A percentile compares a stretch with the other conserved stretches of the same genome.
phyloP scores from a whole-genome alignment of 2,888 invertebrate species.

The Mimas tiliae region DNA sequence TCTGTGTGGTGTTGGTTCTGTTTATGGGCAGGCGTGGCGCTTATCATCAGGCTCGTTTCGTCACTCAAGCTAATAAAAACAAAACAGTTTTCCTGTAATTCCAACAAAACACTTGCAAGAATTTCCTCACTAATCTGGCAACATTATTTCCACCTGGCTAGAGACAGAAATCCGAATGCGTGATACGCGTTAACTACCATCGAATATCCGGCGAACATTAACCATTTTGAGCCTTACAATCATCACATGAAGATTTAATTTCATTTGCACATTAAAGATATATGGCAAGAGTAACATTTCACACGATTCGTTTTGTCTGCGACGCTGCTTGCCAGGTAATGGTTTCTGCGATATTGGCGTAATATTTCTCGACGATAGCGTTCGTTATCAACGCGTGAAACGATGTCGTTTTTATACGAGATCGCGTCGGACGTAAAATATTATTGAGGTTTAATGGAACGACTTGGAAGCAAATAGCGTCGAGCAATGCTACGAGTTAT shows the following conservation, averaged over 20 bases:
- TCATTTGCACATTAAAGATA: constrained; percentile 26
- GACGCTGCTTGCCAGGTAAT: constrained; percentile 63
- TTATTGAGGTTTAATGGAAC: constrained; percentile 30
- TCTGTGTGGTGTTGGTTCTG: too few relatives aligned
- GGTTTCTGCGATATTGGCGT: constrained; percentile 69
- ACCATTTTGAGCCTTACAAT: constrained; percentile 48
- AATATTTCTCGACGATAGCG: constrained; percentile 71
- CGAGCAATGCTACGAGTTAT: neutral
- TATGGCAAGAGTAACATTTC: constrained; percentile 51
- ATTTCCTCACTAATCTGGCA: constrained; percentile 19
- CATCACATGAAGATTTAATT: constrained; percentile 36
- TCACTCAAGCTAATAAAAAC: too few relatives aligned
- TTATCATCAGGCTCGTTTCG: too few relatives aligned
- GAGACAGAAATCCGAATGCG: constrained; percentile 68
- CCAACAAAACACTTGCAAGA: neutral
- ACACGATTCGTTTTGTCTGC: constrained; percentile 66
- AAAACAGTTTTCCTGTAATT: neutral
- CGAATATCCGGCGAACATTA: constrained; percentile 43
- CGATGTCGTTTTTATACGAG: constrained; percentile 55
- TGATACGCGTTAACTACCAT: constrained; percentile 74
- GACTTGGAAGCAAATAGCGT: constrained; percentile 29
- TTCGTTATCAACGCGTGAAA: constrained; percentile 68
- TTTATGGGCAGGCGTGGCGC: too few relatives aligned
- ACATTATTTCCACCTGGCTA: constrained; percentile 64
- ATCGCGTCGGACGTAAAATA: constrained; percentile 46